Evolutionary conservation across 1,140 invertebrate genomes (phyloP), one percentile per base, ranked within the genome.

Genomic region (Drosophila jambulina): DNA sequence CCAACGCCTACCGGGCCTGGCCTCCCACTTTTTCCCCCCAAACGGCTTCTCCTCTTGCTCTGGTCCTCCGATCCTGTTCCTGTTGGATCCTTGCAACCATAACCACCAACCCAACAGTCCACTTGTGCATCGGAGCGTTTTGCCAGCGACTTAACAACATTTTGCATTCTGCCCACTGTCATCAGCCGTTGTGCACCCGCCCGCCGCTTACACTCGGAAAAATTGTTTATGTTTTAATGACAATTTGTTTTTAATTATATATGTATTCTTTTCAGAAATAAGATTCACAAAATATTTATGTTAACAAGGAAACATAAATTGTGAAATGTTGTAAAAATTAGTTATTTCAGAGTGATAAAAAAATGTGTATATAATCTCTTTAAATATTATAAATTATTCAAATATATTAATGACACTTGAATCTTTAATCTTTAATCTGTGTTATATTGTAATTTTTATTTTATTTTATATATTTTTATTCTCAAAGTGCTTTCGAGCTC

Each of bases 131-230:
- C 51, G 70, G 68, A 74, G 70, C 70, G 70, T 74, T 74, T 51
- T 51, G 68, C 45, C 70, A 60, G 70, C 70, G 70, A 74, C 70
- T 74, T 74, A 74, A 74, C 70, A 74, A 74, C 70, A 74, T 74
- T 74, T 74, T 72, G 45, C 70, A 74, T 74, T 74, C 68, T 74
- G 68, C 68, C 70, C 70, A 74, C 70, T 74, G 70, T 72, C 67
- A 72, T 60, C 70, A 60, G 53, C 54, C 70, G 70, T 72, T 72
- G 70, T 72, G 51, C 27, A 12, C 23, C 10, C 40, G 57, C 42
- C 27, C n/a, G 56, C 27, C 60, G 25, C 46, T 10, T 15, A 17
- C 53, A 56, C 53, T 38, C 1, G 17, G 21, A 56, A n/a, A 38
- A 38, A 19, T 8, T 21, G 4, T 13, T 34, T 34, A 1, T 34